Conservation (phyloP, 1,140 invertebrate genomes). For the Anthonomus grandis region DNA sequence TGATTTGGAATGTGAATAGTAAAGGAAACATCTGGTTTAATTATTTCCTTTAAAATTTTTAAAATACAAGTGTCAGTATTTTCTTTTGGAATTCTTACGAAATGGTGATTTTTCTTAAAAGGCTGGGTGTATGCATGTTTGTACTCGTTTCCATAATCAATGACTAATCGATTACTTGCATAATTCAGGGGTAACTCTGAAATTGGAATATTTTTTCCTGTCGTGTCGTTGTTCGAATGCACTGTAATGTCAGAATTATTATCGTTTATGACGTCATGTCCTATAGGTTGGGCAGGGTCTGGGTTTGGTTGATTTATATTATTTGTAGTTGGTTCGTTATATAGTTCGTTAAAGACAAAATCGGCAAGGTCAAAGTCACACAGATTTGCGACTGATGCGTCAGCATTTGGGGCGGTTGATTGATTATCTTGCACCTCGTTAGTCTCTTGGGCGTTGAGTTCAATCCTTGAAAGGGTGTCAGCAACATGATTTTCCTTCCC, state of each 20-base stretch:
- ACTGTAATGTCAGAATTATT: conserved; percentile 8
- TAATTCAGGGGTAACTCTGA: conserved; percentile 10
- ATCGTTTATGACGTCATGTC: too few species aligned
- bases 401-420: conserved; percentile 1
- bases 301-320: too few species aligned
- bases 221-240: conserved; percentile 8
- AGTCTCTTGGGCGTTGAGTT: conserved; percentile 16
- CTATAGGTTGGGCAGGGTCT: too few species aligned
- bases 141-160: conserved; percentile 7
- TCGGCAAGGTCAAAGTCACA: not conserved
- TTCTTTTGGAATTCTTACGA: not conserved
- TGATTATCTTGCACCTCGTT: conserved; percentile 27
- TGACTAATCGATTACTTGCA: conserved; percentile 5
- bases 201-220: conserved; percentile 10
- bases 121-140: not conserved
- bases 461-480: conserved; percentile 8
- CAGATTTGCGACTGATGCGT: conserved; percentile 2
- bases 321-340: not conserved
- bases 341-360: not conserved
- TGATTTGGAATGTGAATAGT: conserved; percentile 8
- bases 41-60: conserved; percentile 11
- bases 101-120: conserved; percentile 16
- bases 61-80: not conserved
- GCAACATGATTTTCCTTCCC: conserved; percentile 15
- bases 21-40: conserved; percentile 7